A percentile compares a stretch with the other conserved stretches of the same genome.
phyloP scores from a whole-genome alignment of 2,113 vertebrate genomes.

The Noctilio leporinus region DNA sequence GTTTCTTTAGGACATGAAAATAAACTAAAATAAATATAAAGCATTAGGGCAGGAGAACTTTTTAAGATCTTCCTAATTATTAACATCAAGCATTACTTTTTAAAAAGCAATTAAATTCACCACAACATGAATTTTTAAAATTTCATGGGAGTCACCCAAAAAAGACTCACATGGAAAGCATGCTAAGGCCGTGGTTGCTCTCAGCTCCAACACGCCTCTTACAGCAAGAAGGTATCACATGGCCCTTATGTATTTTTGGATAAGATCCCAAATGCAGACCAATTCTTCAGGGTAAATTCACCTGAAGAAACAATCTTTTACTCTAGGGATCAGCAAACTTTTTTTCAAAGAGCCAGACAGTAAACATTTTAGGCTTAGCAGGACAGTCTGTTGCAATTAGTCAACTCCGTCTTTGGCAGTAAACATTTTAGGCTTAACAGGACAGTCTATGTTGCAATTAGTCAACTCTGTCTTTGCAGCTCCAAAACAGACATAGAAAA shows the following conservation, averaged over 20 bases:
- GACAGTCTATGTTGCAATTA: not conserved
- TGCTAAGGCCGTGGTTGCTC: not conserved
- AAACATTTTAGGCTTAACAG: not conserved
- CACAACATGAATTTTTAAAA: not conserved
- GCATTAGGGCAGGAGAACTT: not conserved
- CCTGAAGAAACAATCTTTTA: not conserved
- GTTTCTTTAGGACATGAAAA: not conserved
- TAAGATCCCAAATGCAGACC: not conserved
- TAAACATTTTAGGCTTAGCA: not conserved
- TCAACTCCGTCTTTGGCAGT: not conserved
- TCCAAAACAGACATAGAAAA: not conserved
- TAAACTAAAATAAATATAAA: not conserved
- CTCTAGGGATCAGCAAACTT: not conserved
- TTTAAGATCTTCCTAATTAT: not conserved
- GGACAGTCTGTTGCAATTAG: not conserved
- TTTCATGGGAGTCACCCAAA: not conserved
- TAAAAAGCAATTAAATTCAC: not conserved
- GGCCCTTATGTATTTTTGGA: not conserved
- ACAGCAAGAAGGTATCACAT: not conserved
- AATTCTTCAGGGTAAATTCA: not conserved
- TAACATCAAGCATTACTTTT: not conserved
- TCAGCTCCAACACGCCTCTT: not conserved
- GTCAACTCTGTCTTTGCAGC: not conserved
- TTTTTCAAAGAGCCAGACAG: not conserved
- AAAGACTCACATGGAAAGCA: not conserved